phyloP scores from a whole-genome alignment of 2,113 vertebrate species.

The Heterochromis multidens region DNA sequence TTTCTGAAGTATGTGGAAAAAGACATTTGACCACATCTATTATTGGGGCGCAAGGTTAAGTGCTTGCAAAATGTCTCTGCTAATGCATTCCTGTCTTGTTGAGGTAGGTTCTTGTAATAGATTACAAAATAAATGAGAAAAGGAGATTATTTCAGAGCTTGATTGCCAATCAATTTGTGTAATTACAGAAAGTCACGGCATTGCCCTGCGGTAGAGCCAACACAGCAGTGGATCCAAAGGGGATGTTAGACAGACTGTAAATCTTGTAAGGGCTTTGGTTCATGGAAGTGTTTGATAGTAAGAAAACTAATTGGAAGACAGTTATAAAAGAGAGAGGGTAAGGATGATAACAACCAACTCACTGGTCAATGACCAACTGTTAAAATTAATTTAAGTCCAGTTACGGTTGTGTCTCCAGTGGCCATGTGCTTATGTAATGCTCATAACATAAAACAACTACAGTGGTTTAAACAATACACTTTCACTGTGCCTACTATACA shows the following conservation, averaged over 20 bases:
- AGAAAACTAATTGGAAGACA: background rate
- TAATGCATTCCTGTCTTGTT: conserved; percentile 28
- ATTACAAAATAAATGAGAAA: conserved; percentile 38
- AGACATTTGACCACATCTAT: background rate
- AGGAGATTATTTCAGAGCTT: conserved; percentile 20
- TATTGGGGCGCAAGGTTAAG: conserved; percentile 21
- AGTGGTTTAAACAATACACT: background rate
- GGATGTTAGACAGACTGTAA: conserved; percentile 1
- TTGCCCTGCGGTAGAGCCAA: background rate
- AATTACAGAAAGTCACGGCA: conserved; percentile 10
- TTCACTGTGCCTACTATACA: background rate
- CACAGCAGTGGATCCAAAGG: background rate
- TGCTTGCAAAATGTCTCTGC: background rate
- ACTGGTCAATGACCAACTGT: background rate
- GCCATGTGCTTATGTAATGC: background rate
- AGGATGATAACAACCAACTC: background rate
- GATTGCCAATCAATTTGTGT: conserved; percentile 35
- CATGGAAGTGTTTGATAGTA: background rate
- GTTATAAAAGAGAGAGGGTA: background rate
- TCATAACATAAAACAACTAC: background rate
- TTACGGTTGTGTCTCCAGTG: background rate
- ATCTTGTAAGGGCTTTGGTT: conserved; percentile 7
- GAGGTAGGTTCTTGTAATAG: conserved; percentile 18
- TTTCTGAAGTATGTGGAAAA: background rate
- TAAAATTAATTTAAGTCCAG: background rate